Conservation (phyloP, 2,113 vertebrate genomes). For the Falcunculus frontatus region DNA sequence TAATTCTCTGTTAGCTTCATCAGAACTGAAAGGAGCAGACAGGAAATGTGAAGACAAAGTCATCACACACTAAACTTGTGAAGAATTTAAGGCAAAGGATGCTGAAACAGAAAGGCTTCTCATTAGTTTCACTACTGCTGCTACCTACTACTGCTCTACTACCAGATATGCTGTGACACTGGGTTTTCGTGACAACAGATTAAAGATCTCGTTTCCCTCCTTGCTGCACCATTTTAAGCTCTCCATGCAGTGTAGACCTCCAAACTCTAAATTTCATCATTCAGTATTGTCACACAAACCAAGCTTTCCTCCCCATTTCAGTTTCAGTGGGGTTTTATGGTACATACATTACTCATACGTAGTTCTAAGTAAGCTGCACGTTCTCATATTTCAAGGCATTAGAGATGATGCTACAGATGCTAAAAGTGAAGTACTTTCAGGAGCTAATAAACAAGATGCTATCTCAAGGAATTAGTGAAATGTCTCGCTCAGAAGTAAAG, state of each 20-base stretch:
- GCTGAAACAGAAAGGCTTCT: neutral
- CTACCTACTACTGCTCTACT: neutral
- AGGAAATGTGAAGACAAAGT: neutral
- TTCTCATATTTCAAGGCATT: neutral
- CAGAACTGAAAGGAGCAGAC: neutral
- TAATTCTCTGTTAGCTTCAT: neutral
- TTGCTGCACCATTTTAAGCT: neutral
- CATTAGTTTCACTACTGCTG: neutral
- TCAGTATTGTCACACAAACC: neutral
- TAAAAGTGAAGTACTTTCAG: neutral
- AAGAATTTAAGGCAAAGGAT: neutral
- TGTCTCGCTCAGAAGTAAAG: neutral
- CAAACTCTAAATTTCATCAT: neutral
- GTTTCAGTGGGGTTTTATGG: neutral
- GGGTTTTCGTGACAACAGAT: neutral
- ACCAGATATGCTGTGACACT: fast-evolving
- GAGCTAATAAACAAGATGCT: neutral
- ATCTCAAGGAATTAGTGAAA: neutral
- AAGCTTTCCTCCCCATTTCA: neutral
- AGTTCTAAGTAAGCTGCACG: neutral
- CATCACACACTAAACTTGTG: neutral
- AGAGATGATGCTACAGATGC: neutral
- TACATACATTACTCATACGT: neutral
- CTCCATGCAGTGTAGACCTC: neutral
- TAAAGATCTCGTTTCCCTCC: neutral